These are phyloP conservation scores for Tetramorium alpestre DNA, from an alignment of 1,140 invertebrate genomes.

Conservation along the genomic window DNA sequence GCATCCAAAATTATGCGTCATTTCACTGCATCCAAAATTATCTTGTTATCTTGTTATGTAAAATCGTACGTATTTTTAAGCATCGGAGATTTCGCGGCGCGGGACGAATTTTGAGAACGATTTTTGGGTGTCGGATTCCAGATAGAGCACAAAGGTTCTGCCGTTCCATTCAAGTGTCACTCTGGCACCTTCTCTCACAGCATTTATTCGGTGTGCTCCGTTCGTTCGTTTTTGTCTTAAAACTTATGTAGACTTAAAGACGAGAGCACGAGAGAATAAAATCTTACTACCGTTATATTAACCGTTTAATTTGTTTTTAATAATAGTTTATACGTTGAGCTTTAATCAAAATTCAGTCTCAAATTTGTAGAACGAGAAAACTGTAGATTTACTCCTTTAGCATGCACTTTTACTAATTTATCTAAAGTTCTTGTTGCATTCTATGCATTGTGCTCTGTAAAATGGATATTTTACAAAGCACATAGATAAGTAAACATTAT, in stretches of 20 bases:
- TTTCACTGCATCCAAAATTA: too few species aligned
- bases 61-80: background rate
- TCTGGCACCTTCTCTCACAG: slow-evolving; percentile 84
- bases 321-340: slow-evolving; percentile 49
- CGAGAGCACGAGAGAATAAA: slow-evolving; percentile 65
- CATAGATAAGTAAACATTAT: background rate
- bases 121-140: slow-evolving; percentile 84
- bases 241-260: slow-evolving; percentile 80
- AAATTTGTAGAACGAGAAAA: background rate
- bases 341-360: background rate
- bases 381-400: background rate
- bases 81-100: slow-evolving; percentile 28
- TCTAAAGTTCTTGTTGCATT: background rate
- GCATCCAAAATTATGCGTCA: too few species aligned
- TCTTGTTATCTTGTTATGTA: too few species aligned
- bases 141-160: slow-evolving; percentile 80
- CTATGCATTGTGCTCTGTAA: background rate
- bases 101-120: slow-evolving; percentile 83
- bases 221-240: slow-evolving; percentile 81
- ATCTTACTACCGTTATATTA: slow-evolving; percentile 49
- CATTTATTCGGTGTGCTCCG: slow-evolving; percentile 78
- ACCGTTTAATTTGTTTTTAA: slow-evolving; percentile 45
- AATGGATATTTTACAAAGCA: background rate
- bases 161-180: slow-evolving; percentile 85
- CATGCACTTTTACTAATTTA: background rate